Percentiles rank a stretch among this genome's conserved stretches.
Conservation (phyloP, 2,797 vertebrate species). For the Australoheros facetus region DNA sequence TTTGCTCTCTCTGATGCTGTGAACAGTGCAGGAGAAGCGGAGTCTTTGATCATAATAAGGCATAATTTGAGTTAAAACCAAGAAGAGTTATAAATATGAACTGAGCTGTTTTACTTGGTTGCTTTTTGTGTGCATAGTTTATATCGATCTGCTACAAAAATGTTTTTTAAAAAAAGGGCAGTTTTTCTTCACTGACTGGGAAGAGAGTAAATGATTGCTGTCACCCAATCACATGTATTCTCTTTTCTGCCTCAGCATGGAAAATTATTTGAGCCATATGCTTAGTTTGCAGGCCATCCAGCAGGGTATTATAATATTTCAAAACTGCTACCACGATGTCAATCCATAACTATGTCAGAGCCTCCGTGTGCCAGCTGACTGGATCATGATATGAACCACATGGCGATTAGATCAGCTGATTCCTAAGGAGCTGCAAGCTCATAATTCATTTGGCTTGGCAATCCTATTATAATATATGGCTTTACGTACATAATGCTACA, state of each 20-base stretch:
- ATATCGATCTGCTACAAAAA: not conserved
- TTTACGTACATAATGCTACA: constrained; percentile 43
- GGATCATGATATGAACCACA: constrained; percentile 47
- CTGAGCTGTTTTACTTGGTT: rapidly evolving
- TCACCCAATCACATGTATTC: not conserved
- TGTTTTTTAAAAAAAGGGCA: not conserved
- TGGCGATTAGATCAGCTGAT: constrained; percentile 61
- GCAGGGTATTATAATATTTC: constrained; percentile 49
- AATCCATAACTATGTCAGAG: constrained; percentile 47
- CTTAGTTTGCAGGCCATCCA: constrained; percentile 8
- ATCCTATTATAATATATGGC: constrained; percentile 27
- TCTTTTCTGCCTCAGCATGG: not conserved
- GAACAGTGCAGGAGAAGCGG: not conserved
- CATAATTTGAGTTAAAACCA: not conserved
- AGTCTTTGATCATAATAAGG: not conserved
- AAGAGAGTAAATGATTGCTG: not conserved
- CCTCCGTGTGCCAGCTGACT: constrained; percentile 32
- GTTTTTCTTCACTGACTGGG: not conserved
- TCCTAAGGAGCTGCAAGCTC: constrained; percentile 37
- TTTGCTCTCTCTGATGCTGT: not conserved
- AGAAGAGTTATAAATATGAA: not conserved
- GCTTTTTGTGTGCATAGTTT: not conserved
- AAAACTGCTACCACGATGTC: constrained; percentile 42
- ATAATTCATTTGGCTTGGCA: constrained; percentile 42
- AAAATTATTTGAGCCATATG: not conserved